phyloP scores from a whole-genome alignment of 2,797 vertebrate genomes.

The Macropodus opercularis region DNA sequence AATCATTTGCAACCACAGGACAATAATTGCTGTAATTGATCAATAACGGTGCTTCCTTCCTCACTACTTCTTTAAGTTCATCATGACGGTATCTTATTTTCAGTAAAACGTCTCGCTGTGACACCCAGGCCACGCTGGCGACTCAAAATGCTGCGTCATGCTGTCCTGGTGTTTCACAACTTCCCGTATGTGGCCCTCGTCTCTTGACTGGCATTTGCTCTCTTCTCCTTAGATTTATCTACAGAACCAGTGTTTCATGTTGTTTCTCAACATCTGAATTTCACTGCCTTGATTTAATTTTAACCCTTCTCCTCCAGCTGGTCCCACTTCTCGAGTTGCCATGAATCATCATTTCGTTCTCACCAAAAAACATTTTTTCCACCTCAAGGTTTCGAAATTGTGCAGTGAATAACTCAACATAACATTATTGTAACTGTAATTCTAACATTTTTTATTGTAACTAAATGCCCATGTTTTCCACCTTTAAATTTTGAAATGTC shows the following conservation, averaged over 20 bases:
- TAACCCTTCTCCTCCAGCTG: neutral
- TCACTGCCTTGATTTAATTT: slow-evolving; percentile 2
- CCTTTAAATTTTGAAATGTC: too few species aligned
- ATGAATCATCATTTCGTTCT: slow-evolving; percentile 4
- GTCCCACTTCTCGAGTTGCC: neutral
- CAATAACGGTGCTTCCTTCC: neutral
- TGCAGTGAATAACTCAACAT: too few species aligned
- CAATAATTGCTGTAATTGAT: neutral
- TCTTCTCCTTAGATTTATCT: neutral
- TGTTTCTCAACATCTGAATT: neutral
- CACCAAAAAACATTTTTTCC: too few species aligned
- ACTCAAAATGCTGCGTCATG: slow-evolving; percentile 29
- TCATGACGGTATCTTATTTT: slow-evolving; percentile 2
- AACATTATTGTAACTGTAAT: too few species aligned
- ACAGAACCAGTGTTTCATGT: neutral
- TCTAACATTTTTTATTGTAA: too few species aligned
- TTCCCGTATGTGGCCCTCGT: neutral
- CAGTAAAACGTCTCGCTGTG: neutral
- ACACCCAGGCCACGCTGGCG: neutral
- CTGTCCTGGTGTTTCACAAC: slow-evolving; percentile 12
- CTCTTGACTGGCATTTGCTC: neutral
- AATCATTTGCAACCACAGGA: neutral
- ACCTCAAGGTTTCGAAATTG: too few species aligned
- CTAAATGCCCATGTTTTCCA: too few species aligned
- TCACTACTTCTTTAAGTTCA: neutral